Conservation (phyloP, 2,888 invertebrate genomes). For the Xestia xanthographa region DNA sequence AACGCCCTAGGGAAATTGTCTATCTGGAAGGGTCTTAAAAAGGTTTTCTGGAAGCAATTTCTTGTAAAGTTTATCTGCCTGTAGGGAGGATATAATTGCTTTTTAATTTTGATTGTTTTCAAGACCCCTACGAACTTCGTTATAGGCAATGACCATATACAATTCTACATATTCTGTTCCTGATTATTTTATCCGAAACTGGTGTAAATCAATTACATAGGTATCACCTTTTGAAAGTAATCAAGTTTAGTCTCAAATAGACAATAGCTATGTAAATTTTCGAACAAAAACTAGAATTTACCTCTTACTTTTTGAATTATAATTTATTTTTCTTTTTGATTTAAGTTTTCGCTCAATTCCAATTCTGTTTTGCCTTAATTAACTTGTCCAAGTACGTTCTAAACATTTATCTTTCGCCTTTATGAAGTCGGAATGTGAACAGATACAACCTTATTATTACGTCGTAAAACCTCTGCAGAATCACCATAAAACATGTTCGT, state of each 20-base stretch:
- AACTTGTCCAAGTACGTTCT: conserved; percentile 33
- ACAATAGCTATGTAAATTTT: conserved; percentile 47
- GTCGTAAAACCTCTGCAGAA: conserved; percentile 66
- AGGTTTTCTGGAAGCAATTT: conserved; percentile 42
- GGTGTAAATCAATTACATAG: conserved; percentile 2
- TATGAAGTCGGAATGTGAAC: conserved; percentile 55
- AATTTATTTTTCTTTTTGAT: conserved; percentile 29
- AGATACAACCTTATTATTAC: conserved; percentile 69
- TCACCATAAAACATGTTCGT: conserved; percentile 64
- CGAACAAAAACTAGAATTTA: conserved; percentile 19
- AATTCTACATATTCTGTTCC: neutral
- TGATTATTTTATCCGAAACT: neutral
- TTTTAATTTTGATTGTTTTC: conserved; percentile 10
- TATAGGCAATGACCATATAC: neutral
- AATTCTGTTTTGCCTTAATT: conserved; percentile 45
- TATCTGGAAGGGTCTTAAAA: conserved; percentile 42
- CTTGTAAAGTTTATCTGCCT: conserved; percentile 18
- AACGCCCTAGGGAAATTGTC: conserved; percentile 43
- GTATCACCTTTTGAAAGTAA: conserved; percentile 3
- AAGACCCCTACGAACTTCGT: neutral
- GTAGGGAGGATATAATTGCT: conserved; percentile 34
- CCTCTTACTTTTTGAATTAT: conserved; percentile 29
- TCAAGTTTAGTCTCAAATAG: conserved; percentile 24
- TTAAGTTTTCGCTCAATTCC: conserved; percentile 31
- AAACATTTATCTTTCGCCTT: conserved; percentile 54